Base-by-base conservation (phyloP, 2,888 invertebrate species). In the Orthonevra nobilis region DNA sequence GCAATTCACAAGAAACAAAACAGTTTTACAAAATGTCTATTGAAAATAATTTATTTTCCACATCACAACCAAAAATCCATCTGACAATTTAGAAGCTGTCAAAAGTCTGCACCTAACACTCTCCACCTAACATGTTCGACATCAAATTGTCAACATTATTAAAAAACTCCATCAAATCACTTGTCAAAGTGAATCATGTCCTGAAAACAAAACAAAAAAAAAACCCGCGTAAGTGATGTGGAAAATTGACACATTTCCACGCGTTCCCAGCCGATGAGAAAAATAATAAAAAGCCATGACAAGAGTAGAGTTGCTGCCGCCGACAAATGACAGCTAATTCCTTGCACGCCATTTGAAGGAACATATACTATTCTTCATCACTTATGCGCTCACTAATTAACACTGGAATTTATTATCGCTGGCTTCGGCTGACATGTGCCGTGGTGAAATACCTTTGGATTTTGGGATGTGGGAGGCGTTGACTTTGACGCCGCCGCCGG, bases 291-390 rank as follows among this genome's bases (percentile, higher is more conserved):
- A n/a, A n/a, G n/a, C n/a, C n/a, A n/a, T n/a, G n/a, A 32, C 5
- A 56, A n/a, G 23, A 1, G 19, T 19, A 38, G 17, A 34, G 61
- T 30, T 30, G 79, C 61, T 66, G 66, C 61, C 72, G 64, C 54
- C 77, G 72, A 72, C 73, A 79, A 79, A 79, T 79, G 72, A 73
- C 73, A 73, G 73, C 79, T 79, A 79, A 79, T 79, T 79, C 66
- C 79, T 79, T 73, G 36, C 56, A 73, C 73, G 32, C 66, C 66
- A 61, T 73, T 61, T 79, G 26, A 36, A 61, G 34, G 40, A 15
- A 66, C 23, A 34, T 26, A 46, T 46, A 6, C 9, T 12, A 20
- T 30, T 23, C 36, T 17, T 73, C 46, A n/a, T 23, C 52, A 17
- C 46, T 14, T 20, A 10, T n/a, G n/a, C 50, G 20, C 34, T 23